Conservation (phyloP, 2,797 vertebrate species). For the Tapirus indicus region DNA sequence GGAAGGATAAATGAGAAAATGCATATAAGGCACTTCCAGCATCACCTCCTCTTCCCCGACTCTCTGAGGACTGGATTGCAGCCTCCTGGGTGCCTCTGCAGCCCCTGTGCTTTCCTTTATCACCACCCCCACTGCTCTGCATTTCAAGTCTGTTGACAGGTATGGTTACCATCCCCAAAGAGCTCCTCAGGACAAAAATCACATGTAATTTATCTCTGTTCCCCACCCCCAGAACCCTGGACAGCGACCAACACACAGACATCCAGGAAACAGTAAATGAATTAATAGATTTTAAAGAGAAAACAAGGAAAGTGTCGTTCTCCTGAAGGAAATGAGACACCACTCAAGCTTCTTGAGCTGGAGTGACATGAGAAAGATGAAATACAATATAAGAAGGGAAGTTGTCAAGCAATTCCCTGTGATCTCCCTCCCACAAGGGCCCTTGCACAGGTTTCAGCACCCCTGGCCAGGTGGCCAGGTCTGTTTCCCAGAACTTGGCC, state of each 20-base stretch:
- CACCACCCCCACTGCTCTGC: not conserved
- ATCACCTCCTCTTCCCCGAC: not conserved
- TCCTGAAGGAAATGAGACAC: slow-evolving; percentile 39
- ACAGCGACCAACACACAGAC: not conserved
- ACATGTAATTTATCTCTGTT: not conserved
- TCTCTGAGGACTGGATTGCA: not conserved
- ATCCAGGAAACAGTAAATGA: not conserved
- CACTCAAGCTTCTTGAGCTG: not conserved
- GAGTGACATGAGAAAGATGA: not conserved
- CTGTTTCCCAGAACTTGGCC: accelerated
- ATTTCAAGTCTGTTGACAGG: not conserved
- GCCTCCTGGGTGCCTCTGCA: not conserved
- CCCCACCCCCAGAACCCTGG: not conserved
- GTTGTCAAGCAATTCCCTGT: not conserved
- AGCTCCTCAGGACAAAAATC: not conserved
- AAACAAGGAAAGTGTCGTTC: not conserved
- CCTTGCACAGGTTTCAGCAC: accelerated
- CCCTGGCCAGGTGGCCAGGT: not conserved
- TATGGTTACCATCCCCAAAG: not conserved
- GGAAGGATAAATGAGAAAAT: not conserved
- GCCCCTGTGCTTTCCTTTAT: not conserved
- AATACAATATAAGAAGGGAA: not conserved
- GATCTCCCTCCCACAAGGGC: not conserved
- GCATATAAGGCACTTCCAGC: not conserved
- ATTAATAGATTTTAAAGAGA: not conserved